These are phyloP conservation scores for Axinella damicornis DNA, from an alignment of 37 sponge, comb jelly and placozoan species.

Conservation along the genomic window DNA sequence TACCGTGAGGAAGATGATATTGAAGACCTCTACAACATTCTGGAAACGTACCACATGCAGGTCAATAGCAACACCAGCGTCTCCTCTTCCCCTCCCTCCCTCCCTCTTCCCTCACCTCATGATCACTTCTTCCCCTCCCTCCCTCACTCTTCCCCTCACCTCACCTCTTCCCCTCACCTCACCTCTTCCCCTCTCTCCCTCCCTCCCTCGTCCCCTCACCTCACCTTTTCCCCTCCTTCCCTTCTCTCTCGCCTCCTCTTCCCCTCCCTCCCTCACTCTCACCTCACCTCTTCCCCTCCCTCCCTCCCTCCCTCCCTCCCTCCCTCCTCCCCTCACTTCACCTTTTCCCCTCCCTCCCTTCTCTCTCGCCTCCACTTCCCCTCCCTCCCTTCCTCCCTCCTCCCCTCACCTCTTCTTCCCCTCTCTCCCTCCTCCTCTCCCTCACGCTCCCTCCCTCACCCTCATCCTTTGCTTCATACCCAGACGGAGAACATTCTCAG, in stretches of 20 bases:
- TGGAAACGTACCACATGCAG: constrained; percentile 68
- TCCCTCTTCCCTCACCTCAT: background rate
- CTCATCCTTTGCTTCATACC: too few relatives aligned
- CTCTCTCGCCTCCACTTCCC: background rate
- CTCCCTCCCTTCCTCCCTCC: background rate
- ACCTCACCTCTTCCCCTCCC: background rate
- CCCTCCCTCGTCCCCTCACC: background rate
- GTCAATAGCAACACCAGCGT: too few relatives aligned
- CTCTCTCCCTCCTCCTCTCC: too few relatives aligned
- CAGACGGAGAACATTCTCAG: constrained; percentile 64
- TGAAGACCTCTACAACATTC: constrained; percentile 66
- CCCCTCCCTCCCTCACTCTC: background rate
- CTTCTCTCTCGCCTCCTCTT: background rate
- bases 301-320: too few relatives aligned
- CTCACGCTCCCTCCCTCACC: too few relatives aligned
- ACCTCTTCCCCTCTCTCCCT: background rate
- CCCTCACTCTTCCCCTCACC: too few relatives aligned
- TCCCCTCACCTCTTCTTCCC: background rate
- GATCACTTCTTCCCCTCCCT: too few relatives aligned
- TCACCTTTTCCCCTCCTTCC: background rate
- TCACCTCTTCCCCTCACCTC: background rate
- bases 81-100: too few relatives aligned
- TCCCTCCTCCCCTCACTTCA: too few relatives aligned
- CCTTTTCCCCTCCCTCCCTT: background rate
- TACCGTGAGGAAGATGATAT: constrained; percentile 51